Evolutionary conservation across 64 coral and sea anemone species (phyloP), one percentile per base, ranked within the genome.

Genomic region (Platygyra sinensis): DNA sequence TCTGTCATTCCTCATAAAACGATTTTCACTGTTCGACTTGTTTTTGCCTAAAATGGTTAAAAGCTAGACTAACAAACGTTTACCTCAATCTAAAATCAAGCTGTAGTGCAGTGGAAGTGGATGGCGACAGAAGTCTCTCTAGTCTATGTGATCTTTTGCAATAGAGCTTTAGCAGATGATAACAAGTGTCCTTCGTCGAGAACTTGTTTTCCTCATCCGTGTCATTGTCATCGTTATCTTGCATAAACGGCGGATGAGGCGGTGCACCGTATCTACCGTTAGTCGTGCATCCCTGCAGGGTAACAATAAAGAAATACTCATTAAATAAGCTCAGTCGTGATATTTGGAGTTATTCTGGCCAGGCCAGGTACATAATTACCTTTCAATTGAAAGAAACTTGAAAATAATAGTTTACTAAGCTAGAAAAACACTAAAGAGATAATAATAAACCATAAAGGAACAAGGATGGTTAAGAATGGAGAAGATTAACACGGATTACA

Each of bases 161-260:
- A 73, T 93, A 99, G 27, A 99, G 85, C 62, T 99, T 95, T 16
- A 99, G 55, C 39, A 99, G 82, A 91, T 99, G 97, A 94, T 99
- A 99, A 75, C 97, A 99, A 1, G 94, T 95, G 32, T 99, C 97
- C 39, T 89, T 88, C 29, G 87, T 75, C 52, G 72, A 20, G 4
- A 72, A 67, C 13, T 30, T 18, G 18, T 84, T 75, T 62, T 91
- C 91, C 0, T 89, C 87, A 5, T 90, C 87, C 25, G 73, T 73
- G 1, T 90, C 62, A 39, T 87, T 88, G 28, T 76, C 75, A 8
- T 42, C 50, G 29, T 87, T 73, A 8, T 72, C 69, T 72, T 94
- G 90, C 49, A 89, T 80, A 75, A 93, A 95, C 1, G 94, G 89
- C 11, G 97, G 97, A 31, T 78, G 67, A 42, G 97, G 97, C 12